These are phyloP conservation scores for Garrulus glandarius DNA, from an alignment of 2,797 vertebrate species.

Conservation along the genomic window DNA sequence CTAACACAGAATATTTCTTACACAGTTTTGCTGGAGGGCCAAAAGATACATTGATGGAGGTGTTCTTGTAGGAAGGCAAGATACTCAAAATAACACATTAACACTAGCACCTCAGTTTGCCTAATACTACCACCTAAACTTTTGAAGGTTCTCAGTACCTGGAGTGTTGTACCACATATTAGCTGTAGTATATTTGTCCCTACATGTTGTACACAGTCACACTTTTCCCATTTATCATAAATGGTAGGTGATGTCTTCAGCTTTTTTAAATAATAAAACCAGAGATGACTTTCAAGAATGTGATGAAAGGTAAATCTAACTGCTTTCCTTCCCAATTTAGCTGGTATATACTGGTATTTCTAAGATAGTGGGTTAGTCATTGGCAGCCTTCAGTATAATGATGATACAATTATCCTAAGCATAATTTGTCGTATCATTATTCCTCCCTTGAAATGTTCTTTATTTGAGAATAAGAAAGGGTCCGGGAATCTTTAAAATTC, in stretches of 20 bases:
- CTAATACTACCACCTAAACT: not conserved
- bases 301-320: not conserved
- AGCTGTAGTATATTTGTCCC: not conserved
- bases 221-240: not conserved
- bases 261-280: not conserved
- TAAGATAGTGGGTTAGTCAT: not conserved
- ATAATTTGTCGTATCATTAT: not conserved
- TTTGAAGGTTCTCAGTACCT: not conserved
- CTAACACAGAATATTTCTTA: not conserved
- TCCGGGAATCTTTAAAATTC: not conserved
- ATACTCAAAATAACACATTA: not conserved
- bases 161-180: not conserved
- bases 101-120: not conserved
- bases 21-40: not conserved
- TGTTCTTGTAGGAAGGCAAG: not conserved
- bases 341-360: not conserved
- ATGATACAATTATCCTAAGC: not conserved
- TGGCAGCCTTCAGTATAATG: constrained; percentile 9
- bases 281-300: not conserved
- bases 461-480: not conserved
- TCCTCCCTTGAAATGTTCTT: not conserved
- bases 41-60: not conserved
- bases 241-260: not conserved
- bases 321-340: not conserved
- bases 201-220: not conserved